phyloP scores from a whole-genome alignment of 2,797 vertebrate genomes.

The Premnoplex brunnescens region DNA sequence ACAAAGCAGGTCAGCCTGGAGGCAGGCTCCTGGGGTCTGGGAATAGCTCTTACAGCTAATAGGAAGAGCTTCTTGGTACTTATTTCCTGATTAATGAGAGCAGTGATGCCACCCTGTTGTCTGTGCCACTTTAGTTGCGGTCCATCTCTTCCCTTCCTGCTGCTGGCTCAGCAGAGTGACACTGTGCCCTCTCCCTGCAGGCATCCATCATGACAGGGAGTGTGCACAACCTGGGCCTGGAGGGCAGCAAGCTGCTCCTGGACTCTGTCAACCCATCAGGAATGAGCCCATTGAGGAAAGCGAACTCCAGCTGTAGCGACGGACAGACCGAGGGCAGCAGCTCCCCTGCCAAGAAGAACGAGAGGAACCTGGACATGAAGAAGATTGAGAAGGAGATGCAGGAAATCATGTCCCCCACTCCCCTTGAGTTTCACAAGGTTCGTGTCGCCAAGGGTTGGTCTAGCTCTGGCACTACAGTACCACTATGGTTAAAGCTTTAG shows the following conservation, averaged over 20 bases:
- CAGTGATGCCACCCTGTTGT: fast-evolving
- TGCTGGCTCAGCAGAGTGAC: background rate
- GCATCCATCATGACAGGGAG: conserved; percentile 95
- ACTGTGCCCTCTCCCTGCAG: conserved; percentile 67
- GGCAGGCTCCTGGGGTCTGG: background rate
- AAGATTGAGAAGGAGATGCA: conserved; percentile 89
- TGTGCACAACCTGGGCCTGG: conserved; percentile 87
- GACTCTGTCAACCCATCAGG: conserved; percentile 72
- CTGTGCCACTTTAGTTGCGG: background rate
- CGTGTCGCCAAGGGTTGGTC: background rate
- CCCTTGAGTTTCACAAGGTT: conserved; percentile 94
- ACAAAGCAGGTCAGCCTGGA: background rate
- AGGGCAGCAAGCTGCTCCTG: conserved; percentile 79
- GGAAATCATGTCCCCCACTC: conserved; percentile 87
- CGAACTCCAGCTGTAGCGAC: conserved; percentile 47
- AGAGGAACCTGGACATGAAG: conserved; percentile 86
- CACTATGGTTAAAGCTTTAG: background rate
- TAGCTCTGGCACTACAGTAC: background rate
- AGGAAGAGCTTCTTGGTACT: background rate
- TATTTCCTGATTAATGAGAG: background rate
- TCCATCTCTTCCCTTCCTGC: background rate
- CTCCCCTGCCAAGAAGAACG: conserved; percentile 68
- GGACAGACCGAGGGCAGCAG: conserved; percentile 67
- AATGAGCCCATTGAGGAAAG: conserved; percentile 74
- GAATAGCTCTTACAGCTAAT: background rate